These are phyloP conservation scores for Syngnathus floridae DNA, from an alignment of 2,113 vertebrate species.

Conservation along the genomic window DNA sequence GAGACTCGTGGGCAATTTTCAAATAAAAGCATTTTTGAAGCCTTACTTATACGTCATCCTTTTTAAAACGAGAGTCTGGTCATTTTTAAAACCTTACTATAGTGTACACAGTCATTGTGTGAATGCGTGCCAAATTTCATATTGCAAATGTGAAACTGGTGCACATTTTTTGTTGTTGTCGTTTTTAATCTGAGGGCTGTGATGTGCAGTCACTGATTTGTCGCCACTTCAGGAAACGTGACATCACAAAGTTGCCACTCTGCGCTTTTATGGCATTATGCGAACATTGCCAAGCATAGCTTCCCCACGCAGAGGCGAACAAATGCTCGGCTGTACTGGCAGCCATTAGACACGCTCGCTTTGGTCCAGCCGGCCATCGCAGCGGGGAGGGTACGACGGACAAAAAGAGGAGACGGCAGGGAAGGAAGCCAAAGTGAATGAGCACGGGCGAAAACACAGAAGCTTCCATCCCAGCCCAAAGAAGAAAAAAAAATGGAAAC, in stretches of 20 bases:
- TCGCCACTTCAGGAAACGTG: neutral
- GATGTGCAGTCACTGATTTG: too few species aligned
- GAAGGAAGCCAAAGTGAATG: conserved; percentile 36
- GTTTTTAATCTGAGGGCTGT: too few species aligned
- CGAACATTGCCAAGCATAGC: conserved; percentile 3
- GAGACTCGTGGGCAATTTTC: neutral
- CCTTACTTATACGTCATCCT: too few species aligned
- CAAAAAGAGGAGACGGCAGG: conserved; percentile 9
- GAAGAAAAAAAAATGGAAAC: conserved; percentile 57
- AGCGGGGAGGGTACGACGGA: conserved; percentile 18
- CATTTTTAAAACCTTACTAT: too few species aligned
- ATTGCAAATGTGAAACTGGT: neutral
- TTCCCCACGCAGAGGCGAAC: conserved; percentile 2
- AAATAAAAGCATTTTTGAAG: too few species aligned
- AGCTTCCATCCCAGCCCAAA: neutral
- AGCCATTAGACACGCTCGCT: conserved; percentile 37
- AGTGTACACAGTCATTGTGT: neutral
- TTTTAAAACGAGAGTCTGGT: too few species aligned
- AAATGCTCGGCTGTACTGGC: conserved; percentile 21
- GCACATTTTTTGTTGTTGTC: too few species aligned
- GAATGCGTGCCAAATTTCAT: neutral
- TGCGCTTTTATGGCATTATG: neutral
- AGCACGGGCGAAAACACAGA: conserved; percentile 25
- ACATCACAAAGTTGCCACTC: neutral
- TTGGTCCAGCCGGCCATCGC: conserved; percentile 35